These are phyloP conservation scores for Struthio camelus DNA, from an alignment of 2,113 vertebrate species.

Conservation along the genomic window DNA sequence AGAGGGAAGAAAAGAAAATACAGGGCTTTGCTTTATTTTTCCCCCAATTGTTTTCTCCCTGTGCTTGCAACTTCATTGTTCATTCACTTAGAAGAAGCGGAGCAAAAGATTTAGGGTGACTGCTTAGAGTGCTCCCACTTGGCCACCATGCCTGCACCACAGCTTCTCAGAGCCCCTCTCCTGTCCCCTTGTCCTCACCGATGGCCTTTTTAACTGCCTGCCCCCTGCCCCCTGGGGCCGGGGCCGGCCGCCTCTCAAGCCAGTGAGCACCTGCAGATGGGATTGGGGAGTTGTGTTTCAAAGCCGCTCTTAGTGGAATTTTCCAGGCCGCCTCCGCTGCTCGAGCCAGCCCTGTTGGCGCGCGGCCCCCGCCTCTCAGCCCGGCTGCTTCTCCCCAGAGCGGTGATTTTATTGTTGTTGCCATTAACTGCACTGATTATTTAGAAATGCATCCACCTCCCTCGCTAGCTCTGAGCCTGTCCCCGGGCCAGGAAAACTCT, in stretches of 20 bases:
- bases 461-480: neutral
- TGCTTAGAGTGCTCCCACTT: fast-evolving
- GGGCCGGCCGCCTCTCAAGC: neutral
- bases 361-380: slow-evolving; percentile 13
- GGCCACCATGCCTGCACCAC: neutral
- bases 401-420: slow-evolving; percentile 46
- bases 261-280: slow-evolving; percentile 50
- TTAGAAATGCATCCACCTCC: slow-evolving; percentile 35
- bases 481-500: neutral
- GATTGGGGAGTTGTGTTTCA: slow-evolving; percentile 59
- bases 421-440: slow-evolving; percentile 48
- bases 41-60: neutral
- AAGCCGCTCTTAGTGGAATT: slow-evolving; percentile 67
- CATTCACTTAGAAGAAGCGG: neutral
- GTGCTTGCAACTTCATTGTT: neutral
- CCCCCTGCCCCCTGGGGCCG: neutral
- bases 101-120: neutral
- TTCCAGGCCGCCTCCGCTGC: slow-evolving; percentile 59
- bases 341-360: slow-evolving; percentile 53
- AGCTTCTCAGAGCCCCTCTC: neutral
- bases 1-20: neutral
- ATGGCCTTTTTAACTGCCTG: neutral
- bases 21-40: neutral
- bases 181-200: neutral
- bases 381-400: neutral